Evolutionary conservation across 1,140 invertebrate species (phyloP).

Genomic region (Nomia melanderi): DNA sequence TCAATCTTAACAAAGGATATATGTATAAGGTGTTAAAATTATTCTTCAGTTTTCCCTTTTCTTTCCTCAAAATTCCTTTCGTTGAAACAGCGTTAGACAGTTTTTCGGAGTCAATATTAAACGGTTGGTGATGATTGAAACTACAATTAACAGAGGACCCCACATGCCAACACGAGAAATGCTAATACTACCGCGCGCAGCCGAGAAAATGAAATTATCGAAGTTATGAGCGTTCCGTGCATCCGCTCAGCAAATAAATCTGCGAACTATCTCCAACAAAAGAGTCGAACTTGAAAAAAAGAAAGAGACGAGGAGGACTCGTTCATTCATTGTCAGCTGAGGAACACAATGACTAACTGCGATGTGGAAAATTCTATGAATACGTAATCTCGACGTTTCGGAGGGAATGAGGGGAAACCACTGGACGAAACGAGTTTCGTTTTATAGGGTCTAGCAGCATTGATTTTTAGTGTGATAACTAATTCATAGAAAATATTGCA

Average conservation of each 20-base stretch:
- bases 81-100: neutral
- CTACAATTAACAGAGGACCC: neutral
- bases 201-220: slow-evolving; percentile 33
- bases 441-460: neutral
- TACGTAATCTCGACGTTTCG: neutral
- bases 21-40: too few species aligned
- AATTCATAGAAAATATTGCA: too few species aligned
- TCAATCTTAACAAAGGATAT: too few species aligned
- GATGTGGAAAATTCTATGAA: slow-evolving; percentile 55
- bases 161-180: neutral
- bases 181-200: slow-evolving; percentile 19
- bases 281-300: slow-evolving; percentile 38
- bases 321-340: slow-evolving; percentile 50
- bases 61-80: neutral
- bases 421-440: neutral
- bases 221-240: slow-evolving; percentile 39
- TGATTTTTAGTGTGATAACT: neutral
- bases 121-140: neutral
- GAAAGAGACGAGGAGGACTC: slow-evolving; percentile 27
- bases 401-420: neutral
- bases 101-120: neutral
- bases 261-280: slow-evolving; percentile 40
- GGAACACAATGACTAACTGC: neutral
- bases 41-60: too few species aligned
- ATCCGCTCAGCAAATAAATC: slow-evolving; percentile 51